Conservation (phyloP, 2,888 invertebrate genomes). For the Amphipoea lucens region DNA sequence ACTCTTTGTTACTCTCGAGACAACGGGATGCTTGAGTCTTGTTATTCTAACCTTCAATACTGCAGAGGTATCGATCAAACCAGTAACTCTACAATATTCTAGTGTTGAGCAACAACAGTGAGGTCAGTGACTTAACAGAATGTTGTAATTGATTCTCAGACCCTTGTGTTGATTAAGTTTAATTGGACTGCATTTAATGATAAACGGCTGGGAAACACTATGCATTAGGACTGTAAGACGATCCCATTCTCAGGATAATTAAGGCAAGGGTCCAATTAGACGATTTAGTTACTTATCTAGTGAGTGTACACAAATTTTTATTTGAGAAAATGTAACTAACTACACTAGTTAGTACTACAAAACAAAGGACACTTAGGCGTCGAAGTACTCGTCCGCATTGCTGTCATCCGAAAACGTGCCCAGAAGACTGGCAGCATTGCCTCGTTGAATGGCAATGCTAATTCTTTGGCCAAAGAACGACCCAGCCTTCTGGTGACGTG, state of each 20-base stretch:
- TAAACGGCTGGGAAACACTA: background rate
- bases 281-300: no score
- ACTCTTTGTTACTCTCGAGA: background rate
- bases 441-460: no score
- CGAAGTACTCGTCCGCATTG: no score
- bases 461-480: no score
- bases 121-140: constrained; percentile 7
- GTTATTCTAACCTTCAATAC: constrained; percentile 8
- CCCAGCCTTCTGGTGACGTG: no score
- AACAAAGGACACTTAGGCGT: no score
- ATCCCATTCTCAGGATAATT: constrained; percentile 27
- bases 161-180: constrained; percentile 37
- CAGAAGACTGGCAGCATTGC: no score
- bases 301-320: no score
- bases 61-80: constrained; percentile 29
- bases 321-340: no score
- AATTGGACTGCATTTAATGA: constrained; percentile 32
- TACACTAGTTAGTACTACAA: no score
- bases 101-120: background rate
- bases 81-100: background rate
- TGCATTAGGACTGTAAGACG: background rate
- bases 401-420: no score
- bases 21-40: background rate
- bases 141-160: constrained; percentile 11
- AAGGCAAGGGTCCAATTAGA: background rate